Evolutionary conservation across 2,888 invertebrate genomes (phyloP).

Genomic region (Meloe dianella): DNA sequence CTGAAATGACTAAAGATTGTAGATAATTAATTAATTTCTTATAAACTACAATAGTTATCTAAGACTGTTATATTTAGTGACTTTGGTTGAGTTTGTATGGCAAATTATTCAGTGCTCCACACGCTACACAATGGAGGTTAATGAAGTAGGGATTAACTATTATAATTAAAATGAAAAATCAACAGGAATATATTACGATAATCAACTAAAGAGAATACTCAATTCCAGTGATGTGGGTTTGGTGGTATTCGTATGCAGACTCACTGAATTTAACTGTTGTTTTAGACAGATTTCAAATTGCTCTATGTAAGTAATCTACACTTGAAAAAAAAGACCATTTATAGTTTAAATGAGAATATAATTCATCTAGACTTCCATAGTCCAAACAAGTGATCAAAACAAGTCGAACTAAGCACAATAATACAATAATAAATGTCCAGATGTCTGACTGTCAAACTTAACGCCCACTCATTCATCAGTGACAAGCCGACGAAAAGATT

Average conservation of each 20-base stretch:
- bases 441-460: constrained; percentile 20
- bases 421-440: constrained; percentile 18
- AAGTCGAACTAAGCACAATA: constrained; percentile 10
- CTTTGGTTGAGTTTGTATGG: background rate
- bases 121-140: background rate
- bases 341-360: background rate
- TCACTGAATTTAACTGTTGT: background rate
- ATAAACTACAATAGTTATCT: background rate
- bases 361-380: background rate
- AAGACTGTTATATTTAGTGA: background rate
- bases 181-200: background rate
- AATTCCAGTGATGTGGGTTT: background rate
- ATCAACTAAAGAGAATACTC: background rate
- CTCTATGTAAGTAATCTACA: background rate
- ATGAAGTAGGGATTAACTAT: background rate
- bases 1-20: background rate
- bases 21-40: constrained; percentile 2
- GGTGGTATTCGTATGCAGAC: background rate
- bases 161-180: background rate
- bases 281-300: constrained; percentile 7
- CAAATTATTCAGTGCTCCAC: background rate
- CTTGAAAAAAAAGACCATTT: background rate
- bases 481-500: constrained; percentile 28
- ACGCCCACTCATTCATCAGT: constrained; percentile 20
- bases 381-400: constrained; percentile 1